Conservation (phyloP, 2,888 invertebrate species). For the Papilio gigon region DNA sequence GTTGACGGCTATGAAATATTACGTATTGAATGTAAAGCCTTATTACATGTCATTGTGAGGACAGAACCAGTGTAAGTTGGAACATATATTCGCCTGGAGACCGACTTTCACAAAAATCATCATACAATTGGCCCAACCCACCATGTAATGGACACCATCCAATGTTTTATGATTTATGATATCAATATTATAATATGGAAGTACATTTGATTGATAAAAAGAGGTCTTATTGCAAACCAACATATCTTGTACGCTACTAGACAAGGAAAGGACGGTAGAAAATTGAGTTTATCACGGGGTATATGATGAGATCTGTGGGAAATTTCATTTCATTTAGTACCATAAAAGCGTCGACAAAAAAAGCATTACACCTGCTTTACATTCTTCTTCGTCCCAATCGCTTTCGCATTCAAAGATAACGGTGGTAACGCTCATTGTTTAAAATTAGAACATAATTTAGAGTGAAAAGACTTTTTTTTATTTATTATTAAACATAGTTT, state of each 20-base stretch:
- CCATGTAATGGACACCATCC: conserved; percentile 15
- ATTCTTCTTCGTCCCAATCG: too few relatives aligned
- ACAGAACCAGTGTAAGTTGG: conserved; percentile 3
- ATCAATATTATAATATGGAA: neutral
- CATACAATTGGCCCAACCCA: conserved; percentile 29
- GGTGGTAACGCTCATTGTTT: too few relatives aligned
- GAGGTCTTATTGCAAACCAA: neutral
- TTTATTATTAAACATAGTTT: too few relatives aligned
- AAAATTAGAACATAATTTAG: too few relatives aligned
- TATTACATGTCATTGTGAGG: conserved; percentile 1
- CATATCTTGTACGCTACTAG: neutral
- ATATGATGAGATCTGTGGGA: too few relatives aligned
- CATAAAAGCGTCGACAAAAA: too few relatives aligned
- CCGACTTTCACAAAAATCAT: conserved; percentile 25
- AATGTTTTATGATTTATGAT: neutral
- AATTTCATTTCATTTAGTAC: too few relatives aligned
- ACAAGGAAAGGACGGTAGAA: too few relatives aligned
- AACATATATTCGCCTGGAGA: neutral
- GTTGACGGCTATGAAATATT: neutral
- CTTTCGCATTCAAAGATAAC: too few relatives aligned
- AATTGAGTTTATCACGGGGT: too few relatives aligned
- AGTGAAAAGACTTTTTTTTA: too few relatives aligned
- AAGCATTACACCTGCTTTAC: too few relatives aligned
- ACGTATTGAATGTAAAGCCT: neutral
- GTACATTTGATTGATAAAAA: neutral